Conservation (phyloP, 2,888 invertebrate genomes). For the Latrodectus elegans region DNA sequence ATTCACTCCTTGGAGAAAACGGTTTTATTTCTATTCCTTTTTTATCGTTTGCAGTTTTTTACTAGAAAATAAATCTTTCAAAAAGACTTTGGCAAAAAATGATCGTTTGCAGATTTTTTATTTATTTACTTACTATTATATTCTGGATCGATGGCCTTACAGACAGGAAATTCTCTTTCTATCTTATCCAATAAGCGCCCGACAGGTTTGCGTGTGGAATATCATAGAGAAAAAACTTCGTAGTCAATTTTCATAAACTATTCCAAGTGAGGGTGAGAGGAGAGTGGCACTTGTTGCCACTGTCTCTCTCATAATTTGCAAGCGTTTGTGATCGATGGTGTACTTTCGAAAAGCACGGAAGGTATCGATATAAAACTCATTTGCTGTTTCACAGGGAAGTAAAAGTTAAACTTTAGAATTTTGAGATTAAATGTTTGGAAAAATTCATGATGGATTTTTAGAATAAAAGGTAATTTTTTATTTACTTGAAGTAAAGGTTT, state of each 20-base stretch:
- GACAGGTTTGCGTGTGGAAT: constrained; percentile 37
- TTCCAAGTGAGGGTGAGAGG: background rate
- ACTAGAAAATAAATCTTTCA: background rate
- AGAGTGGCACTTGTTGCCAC: constrained; percentile 59
- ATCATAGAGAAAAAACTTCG: background rate
- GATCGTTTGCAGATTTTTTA: background rate
- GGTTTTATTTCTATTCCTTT: background rate
- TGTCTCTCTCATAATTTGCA: constrained; percentile 48
- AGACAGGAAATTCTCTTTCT: background rate
- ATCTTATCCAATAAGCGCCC: constrained; percentile 41
- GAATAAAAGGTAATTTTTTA: too few species aligned
- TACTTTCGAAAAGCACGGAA: background rate
- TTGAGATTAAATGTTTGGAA: background rate
- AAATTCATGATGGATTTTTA: background rate
- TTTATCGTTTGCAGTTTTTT: background rate
- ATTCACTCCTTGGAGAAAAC: background rate
- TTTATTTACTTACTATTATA: too few species aligned
- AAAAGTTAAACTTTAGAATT: background rate
- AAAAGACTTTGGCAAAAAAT: background rate
- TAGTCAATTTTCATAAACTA: constrained; percentile 59
- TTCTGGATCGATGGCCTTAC: background rate
- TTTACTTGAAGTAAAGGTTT: too few species aligned
- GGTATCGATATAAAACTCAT: constrained; percentile 13
- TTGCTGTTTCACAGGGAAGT: background rate
- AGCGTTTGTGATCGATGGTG: constrained; percentile 35